Evolutionary conservation across 2,113 vertebrate genomes (phyloP).

Genomic region (Nannospalax galili): DNA sequence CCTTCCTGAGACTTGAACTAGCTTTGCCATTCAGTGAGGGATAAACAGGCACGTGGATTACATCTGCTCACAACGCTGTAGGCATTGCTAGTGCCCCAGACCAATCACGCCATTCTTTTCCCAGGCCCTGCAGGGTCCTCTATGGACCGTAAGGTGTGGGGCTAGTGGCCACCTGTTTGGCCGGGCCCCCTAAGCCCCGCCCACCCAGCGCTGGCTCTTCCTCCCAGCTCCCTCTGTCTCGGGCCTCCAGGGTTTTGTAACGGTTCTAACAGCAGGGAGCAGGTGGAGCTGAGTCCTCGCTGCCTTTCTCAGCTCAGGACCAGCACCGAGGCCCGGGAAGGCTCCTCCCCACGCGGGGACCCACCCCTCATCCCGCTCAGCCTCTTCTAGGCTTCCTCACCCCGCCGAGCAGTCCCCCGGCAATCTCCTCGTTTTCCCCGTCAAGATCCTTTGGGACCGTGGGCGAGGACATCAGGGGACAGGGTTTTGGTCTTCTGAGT

Average conservation of each 20-base stretch:
- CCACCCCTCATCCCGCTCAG: not conserved
- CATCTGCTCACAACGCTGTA: not conserved
- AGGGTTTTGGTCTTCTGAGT: not conserved
- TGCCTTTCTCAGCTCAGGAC: not conserved
- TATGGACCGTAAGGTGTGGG: fast-evolving
- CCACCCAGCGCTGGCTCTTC: fast-evolving
- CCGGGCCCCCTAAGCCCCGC: too few species aligned
- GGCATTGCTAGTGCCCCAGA: not conserved
- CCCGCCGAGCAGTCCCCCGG: too few species aligned
- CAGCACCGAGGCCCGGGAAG: fast-evolving
- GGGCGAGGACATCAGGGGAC: not conserved
- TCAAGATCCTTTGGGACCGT: not conserved
- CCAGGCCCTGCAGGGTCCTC: not conserved
- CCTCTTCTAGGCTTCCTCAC: not conserved
- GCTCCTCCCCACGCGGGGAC: too few species aligned
- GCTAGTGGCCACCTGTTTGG: fast-evolving
- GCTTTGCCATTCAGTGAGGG: not conserved
- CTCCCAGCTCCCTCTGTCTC: not conserved
- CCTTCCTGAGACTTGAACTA: not conserved
- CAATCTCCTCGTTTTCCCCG: not conserved
- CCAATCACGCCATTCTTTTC: not conserved
- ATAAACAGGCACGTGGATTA: not conserved
- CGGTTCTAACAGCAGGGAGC: conserved; percentile 62
- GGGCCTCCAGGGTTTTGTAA: not conserved
- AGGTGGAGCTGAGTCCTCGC: not conserved